Conservation (phyloP, 2,797 vertebrate species). For the Myotis planiceps region DNA sequence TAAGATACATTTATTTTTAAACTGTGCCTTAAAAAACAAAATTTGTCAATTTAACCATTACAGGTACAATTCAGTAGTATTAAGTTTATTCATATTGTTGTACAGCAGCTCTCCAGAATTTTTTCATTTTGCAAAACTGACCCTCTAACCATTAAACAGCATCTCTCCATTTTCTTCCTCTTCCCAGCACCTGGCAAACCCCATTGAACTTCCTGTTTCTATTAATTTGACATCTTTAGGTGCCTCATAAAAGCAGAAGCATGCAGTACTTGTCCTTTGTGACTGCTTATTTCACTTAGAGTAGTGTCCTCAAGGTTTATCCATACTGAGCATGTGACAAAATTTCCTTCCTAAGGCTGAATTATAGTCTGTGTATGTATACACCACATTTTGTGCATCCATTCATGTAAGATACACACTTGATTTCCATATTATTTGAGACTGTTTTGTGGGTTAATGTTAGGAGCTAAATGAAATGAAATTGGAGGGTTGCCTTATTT, state of each 20-base stretch:
- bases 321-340: neutral
- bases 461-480: neutral
- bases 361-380: rapidly evolving
- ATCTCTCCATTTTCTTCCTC: neutral
- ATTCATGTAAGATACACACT: neutral
- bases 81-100: neutral
- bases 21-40: neutral
- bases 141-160: neutral
- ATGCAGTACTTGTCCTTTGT: neutral
- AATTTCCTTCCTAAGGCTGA: neutral
- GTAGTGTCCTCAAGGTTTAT: neutral
- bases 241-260: neutral
- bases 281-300: neutral
- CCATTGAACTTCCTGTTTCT: neutral
- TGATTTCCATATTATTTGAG: neutral
- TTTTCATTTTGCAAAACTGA: neutral
- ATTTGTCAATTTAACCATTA: neutral
- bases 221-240: neutral
- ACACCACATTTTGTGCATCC: neutral
- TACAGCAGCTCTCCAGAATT: neutral
- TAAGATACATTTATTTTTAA: neutral
- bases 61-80: too few species aligned
- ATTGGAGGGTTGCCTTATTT: neutral
- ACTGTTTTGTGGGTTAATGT: neutral
- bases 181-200: neutral